Conservation (phyloP, 1,140 invertebrate genomes). For the Apis dorsata region DNA sequence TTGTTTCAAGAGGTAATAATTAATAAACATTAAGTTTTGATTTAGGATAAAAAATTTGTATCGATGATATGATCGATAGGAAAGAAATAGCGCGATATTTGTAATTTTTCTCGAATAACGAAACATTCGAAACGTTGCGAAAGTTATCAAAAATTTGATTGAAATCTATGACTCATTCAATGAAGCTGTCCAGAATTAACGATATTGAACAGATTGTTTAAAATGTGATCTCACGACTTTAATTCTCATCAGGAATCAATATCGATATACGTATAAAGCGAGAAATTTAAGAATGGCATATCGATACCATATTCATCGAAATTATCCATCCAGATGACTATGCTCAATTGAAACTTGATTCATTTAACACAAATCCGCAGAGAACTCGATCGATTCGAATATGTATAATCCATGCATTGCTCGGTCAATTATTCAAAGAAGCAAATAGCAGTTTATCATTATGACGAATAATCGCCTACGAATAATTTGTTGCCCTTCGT, state of each 20-base stretch:
- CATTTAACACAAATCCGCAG: not conserved
- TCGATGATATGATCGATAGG: not conserved
- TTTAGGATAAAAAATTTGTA: not conserved
- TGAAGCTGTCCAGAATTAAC: too few relatives aligned
- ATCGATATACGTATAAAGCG: too few relatives aligned
- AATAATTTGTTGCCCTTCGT: not conserved
- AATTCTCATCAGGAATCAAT: too few relatives aligned
- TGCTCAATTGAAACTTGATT: conserved; percentile 4
- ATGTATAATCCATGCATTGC: not conserved
- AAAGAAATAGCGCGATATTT: not conserved
- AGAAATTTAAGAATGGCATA: too few relatives aligned
- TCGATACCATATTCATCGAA: too few relatives aligned
- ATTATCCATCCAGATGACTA: not conserved
- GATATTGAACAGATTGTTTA: too few relatives aligned
- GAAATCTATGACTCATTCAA: too few relatives aligned
- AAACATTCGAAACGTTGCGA: not conserved
- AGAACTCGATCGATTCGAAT: conserved; percentile 33
- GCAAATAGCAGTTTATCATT: too few relatives aligned
- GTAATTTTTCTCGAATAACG: not conserved
- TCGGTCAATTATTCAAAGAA: not conserved
- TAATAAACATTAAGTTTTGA: too few relatives aligned
- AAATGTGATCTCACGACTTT: too few relatives aligned
- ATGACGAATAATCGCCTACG: not conserved
- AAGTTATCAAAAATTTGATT: not conserved
- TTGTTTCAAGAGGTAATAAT: too few relatives aligned